Conservation (phyloP, 2,797 vertebrate genomes). For the Pangasius sanitwongsei region DNA sequence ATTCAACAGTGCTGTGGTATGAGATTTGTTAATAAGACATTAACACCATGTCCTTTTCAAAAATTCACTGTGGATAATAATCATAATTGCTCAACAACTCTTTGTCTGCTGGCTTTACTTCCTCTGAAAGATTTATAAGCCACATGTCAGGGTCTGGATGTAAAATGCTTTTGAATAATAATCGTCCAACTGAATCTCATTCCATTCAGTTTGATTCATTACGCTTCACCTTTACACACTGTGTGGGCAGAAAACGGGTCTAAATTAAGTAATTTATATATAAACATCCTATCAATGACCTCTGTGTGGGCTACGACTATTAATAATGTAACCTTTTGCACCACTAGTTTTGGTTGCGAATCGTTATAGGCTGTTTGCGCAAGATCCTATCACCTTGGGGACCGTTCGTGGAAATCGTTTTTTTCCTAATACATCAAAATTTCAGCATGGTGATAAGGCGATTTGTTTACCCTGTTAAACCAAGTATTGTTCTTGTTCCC, state of each 20-base stretch:
- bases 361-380: conserved; percentile 43
- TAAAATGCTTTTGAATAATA: conserved; percentile 28
- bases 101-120: neutral
- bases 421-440: conserved; percentile 36
- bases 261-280: conserved; percentile 42
- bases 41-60: neutral
- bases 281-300: conserved; percentile 42
- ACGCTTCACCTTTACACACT: conserved; percentile 33
- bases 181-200: conserved; percentile 8
- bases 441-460: conserved; percentile 45
- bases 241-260: conserved; percentile 41
- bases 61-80: neutral
- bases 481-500: conserved; percentile 49
- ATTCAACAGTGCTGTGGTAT: neutral
- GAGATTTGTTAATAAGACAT: neutral
- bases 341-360: conserved; percentile 22
- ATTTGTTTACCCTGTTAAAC: conserved; percentile 49
- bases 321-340: conserved; percentile 44
- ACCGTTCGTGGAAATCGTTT: conserved; percentile 40
- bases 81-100: neutral
- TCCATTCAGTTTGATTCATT: conserved; percentile 25
- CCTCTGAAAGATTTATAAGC: conserved; percentile 17
- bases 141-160: neutral
- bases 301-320: conserved; percentile 17
- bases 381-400: conserved; percentile 49